Evolutionary conservation across 1,140 invertebrate genomes (phyloP).

Genomic region (Drosophila yakuba): DNA sequence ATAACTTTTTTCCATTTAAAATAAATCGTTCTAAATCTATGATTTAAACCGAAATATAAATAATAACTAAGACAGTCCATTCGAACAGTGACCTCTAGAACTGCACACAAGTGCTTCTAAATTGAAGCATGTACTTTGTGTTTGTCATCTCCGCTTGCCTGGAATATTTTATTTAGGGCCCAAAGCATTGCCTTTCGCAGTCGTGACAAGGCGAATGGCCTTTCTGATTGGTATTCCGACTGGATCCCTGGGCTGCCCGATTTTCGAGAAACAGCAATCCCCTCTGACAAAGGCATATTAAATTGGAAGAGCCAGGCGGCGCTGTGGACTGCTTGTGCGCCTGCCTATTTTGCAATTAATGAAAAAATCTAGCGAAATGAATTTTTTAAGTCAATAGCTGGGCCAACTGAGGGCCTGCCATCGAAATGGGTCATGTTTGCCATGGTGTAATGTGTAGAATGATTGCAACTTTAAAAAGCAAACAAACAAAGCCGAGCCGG

Average conservation of each 20-base stretch:
- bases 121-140: conserved; percentile 9
- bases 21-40: too few species aligned
- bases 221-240: conserved; percentile 38
- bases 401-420: conserved; percentile 31
- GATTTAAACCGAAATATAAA: too few species aligned
- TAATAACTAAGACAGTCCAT: too few species aligned
- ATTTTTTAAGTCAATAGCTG: conserved; percentile 67
- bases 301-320: conserved; percentile 50
- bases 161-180: conserved; percentile 10
- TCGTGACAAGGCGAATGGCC: conserved; percentile 27
- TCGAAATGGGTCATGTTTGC: conserved; percentile 80
- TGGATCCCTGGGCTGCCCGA: conserved; percentile 17
- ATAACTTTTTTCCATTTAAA: too few species aligned
- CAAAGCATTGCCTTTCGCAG: conserved; percentile 10
- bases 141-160: conserved; percentile 22
- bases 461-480: conserved; percentile 82
- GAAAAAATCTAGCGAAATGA: conserved; percentile 74
- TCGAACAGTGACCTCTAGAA: too few species aligned
- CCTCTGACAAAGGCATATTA: conserved; percentile 58
- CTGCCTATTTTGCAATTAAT: conserved; percentile 74
- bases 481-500: conserved; percentile 60
- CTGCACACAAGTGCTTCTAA: conserved; percentile 18
- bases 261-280: conserved; percentile 34
- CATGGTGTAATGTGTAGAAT: conserved; percentile 81
- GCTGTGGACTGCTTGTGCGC: conserved; percentile 17